Conservation (phyloP, 1,140 invertebrate species). For the Babylonia areolata region DNA sequence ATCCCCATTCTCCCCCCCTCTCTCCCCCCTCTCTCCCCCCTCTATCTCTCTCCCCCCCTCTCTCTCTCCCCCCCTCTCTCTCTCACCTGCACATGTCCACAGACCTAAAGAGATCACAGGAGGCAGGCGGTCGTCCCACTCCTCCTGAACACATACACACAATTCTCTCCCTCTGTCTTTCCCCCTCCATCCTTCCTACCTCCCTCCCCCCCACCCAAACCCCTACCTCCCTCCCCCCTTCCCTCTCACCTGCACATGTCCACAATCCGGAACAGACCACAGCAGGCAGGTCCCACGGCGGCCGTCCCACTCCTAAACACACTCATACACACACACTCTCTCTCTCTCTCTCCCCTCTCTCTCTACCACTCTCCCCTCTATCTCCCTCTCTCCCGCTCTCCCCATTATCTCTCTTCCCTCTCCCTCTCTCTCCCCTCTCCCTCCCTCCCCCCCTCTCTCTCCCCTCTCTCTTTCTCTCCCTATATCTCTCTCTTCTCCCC, state of each 20-base stretch:
- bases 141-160: background rate
- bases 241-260: background rate
- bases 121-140: background rate
- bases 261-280: background rate
- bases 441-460: too few species aligned
- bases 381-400: too few species aligned
- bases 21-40: background rate
- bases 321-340: background rate
- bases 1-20: background rate
- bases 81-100: background rate
- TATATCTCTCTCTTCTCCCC: too few species aligned
- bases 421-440: too few species aligned
- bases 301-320: background rate
- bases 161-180: background rate
- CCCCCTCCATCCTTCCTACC: too few species aligned
- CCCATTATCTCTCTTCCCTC: too few species aligned
- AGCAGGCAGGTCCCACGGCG: background rate
- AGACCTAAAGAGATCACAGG: too few species aligned
- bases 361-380: too few species aligned
- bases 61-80: background rate
- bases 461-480: too few species aligned
- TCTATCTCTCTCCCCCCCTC: background rate
- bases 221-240: background rate
- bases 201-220: too few species aligned
- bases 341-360: too few species aligned